Base-by-base conservation (phyloP, 2,797 vertebrate species). In the Cyclura pinguis region DNA sequence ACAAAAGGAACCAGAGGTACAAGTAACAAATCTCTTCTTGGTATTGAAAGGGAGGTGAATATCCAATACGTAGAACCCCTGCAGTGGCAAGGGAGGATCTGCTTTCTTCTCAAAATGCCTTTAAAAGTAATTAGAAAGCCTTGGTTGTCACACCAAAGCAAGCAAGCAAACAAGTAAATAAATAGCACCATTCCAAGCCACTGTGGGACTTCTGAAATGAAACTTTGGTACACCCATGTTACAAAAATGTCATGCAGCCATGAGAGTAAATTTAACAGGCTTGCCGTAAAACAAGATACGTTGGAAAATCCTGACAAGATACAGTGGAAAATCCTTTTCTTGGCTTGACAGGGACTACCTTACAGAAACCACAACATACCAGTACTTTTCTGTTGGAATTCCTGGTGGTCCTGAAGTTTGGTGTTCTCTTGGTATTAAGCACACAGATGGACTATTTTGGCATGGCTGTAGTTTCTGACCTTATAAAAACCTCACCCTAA, bases 361-460 rank as follows among this genome's bases (percentile, higher is more conserved):
- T 80, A 6, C 90, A 32, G 92, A 91, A 73, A 0, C 1, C 84
- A 10, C 0, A 52, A 82, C 78, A 88, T 89, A 47, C 42, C 42
- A 47, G 42, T 47, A 89, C 29, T 42, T 0, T 2, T 1, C 72
- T 38, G 78, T 91, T 86, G 88, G 90, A 42, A 80, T 91, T 90
- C 72, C 29, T 81, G 42, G 1, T 91, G 10, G 42, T 93, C 93
- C 91, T 72, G 72, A 91, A 91, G 90, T 57, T 62, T 93, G 93
- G 89, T 92, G 82, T 7, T 94, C 82, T 18, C 10, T 90, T 89
- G 83, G 91, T 87, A 91, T 69, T 94, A 89, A 89, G 0, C 38
- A 93, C 95, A 88, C 8, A 73, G 77, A 92, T 93, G 29, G 24
- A 52, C 90, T 78, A 55, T 72, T 95, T 92, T 93, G 92, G 91